Conservation (phyloP, 2,113 vertebrate genomes). For the Pangasianodon hypophthalmus region DNA sequence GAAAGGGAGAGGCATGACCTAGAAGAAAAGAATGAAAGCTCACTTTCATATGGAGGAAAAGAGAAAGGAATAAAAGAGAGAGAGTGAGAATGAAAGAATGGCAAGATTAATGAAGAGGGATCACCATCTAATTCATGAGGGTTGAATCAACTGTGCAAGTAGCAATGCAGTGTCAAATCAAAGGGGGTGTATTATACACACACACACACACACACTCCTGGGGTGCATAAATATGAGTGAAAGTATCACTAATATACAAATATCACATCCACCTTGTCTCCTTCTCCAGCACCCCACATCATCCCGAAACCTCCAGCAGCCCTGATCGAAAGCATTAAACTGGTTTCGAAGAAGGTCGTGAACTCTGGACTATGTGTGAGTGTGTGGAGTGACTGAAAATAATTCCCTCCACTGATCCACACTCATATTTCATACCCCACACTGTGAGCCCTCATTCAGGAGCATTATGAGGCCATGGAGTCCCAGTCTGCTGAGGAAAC, state of each 20-base stretch:
- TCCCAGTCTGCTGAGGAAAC: neutral
- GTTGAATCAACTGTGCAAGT: neutral
- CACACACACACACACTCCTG: neutral
- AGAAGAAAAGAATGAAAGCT: slow-evolving; percentile 43
- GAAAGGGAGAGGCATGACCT: slow-evolving; percentile 41
- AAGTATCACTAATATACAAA: neutral
- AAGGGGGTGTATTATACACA: neutral
- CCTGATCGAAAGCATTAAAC: slow-evolving; percentile 22
- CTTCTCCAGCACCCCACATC: neutral
- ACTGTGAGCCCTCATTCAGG: slow-evolving; percentile 8
- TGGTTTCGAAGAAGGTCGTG: slow-evolving; percentile 36
- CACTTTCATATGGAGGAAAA: slow-evolving; percentile 20
- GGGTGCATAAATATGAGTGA: slow-evolving; percentile 18
- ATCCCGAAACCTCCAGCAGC: neutral
- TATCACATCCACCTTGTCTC: neutral
- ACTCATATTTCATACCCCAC: slow-evolving; percentile 48
- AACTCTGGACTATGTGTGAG: slow-evolving; percentile 18
- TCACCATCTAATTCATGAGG: slow-evolving; percentile 17
- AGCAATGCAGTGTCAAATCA: slow-evolving; percentile 3
- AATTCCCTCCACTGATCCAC: slow-evolving; percentile 38
- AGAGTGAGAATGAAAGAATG: neutral
- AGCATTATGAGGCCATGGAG: neutral
- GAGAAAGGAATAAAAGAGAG: slow-evolving; percentile 10
- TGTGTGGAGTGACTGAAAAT: slow-evolving; percentile 23
- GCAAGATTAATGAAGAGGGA: slow-evolving; percentile 34